Percentiles rank a stretch among this genome's conserved stretches.
These are phyloP conservation scores for Melipona bicolor DNA, from an alignment of 2,888 invertebrate species.

Conservation along the genomic window DNA sequence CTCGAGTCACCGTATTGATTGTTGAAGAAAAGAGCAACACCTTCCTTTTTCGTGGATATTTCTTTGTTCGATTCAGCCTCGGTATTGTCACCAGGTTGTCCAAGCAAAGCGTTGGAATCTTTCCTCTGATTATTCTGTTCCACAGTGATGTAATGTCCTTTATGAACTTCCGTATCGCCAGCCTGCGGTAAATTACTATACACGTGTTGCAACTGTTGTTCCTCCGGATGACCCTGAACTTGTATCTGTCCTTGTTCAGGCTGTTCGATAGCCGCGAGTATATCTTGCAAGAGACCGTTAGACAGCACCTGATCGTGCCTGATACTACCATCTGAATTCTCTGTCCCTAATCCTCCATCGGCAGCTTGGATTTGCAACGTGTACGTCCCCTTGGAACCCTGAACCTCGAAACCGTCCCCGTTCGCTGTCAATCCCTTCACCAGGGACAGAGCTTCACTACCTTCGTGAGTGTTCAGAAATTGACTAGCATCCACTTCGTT, in stretches of 20 bases:
- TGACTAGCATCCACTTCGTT: constrained; percentile 77
- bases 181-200: constrained; percentile 69
- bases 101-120: constrained; percentile 16
- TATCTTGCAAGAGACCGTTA: constrained; percentile 91
- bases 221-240: constrained; percentile 72
- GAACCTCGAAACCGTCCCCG: constrained; percentile 80
- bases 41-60: constrained; percentile 63
- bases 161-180: constrained; percentile 26
- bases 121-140: constrained; percentile 27
- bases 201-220: constrained; percentile 71
- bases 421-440: constrained; percentile 74
- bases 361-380: constrained; percentile 91
- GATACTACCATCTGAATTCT: constrained; percentile 85
- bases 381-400: constrained; percentile 88
- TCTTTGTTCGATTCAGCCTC: constrained; percentile 47
- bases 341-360: constrained; percentile 85
- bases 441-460: constrained; percentile 76
- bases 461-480: constrained; percentile 76
- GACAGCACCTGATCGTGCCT: constrained; percentile 91
- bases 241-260: constrained; percentile 83
- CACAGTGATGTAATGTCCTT: constrained; percentile 59
- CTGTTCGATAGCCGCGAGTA: constrained; percentile 92
- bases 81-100: constrained; percentile 46
- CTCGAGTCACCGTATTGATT: constrained; percentile 72
- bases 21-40: constrained; percentile 79